A percentile compares a stretch with the other conserved stretches of the same genome.
These are phyloP conservation scores for Tachina lurida DNA, from an alignment of 2,888 invertebrate genomes.

Conservation along the genomic window DNA sequence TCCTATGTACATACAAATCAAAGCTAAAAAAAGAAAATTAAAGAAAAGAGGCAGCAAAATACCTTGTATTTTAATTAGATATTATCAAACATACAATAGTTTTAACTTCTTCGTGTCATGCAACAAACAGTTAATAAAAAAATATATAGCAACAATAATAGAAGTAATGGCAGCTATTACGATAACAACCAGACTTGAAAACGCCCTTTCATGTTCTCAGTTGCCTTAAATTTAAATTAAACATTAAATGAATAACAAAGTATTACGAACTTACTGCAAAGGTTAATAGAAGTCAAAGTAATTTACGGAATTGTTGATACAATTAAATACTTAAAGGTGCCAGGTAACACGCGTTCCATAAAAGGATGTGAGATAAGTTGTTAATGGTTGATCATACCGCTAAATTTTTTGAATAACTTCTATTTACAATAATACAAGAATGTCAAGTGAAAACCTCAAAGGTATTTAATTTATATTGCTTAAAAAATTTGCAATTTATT, in stretches of 20 bases:
- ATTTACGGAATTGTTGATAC: conserved; percentile 53
- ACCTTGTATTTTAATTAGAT: conserved; percentile 64
- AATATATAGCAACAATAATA: conserved; percentile 6
- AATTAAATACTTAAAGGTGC: conserved; percentile 19
- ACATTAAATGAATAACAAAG: conserved; percentile 40
- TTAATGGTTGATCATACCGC: too few species aligned
- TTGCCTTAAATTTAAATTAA: conserved; percentile 43
- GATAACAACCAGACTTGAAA: conserved; percentile 42
- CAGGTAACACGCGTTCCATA: background rate
- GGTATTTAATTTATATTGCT: too few species aligned
- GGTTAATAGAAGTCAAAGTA: conserved; percentile 26
- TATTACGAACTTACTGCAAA: conserved; percentile 17
- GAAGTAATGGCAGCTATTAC: conserved; percentile 33
- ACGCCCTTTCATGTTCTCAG: conserved; percentile 56
- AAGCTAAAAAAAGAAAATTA: background rate
- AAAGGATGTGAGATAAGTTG: background rate
- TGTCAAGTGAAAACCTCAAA: too few species aligned
- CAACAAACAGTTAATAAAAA: conserved; percentile 55
- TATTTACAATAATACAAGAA: too few species aligned
- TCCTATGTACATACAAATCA: background rate
- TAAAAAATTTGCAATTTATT: too few species aligned
- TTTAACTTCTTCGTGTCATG: conserved; percentile 68
- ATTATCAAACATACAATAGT: conserved; percentile 63
- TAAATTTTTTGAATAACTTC: too few species aligned
- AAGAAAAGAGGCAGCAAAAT: conserved; percentile 35